Evolutionary conservation across 1,140 invertebrate genomes (phyloP), one percentile per base, ranked within the genome.

Genomic region (Zaprionus taronus): DNA sequence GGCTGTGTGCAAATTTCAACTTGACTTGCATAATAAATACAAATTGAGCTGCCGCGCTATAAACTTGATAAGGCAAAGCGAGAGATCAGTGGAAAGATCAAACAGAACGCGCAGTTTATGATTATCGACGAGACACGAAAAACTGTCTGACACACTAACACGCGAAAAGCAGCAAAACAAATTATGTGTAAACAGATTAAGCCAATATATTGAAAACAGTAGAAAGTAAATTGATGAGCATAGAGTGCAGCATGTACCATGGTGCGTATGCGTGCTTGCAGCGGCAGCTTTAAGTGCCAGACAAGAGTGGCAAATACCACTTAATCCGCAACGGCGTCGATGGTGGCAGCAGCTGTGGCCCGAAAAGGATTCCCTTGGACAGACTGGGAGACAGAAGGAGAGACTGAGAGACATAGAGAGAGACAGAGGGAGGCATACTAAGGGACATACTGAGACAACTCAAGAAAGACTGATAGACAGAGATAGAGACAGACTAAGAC

Each of bases 21-120:
- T 73, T 31, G 64, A 65, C 68, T 83, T 87, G 83, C 83, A 87
- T 87, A 89, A 87, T 72, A 79, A 78, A 84, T 79, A 66, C 72
- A 86, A 85, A 86, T 86, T 82, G 79, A 79, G 83, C 58, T 65
- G 77, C 28, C 63, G 47, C 44, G 41, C 47, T 44, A 26, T 24
- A 51, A 20, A 31, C 49, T 51, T 78, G 80, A 89, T 86, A 86
- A 78, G 72, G 20, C 70, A 66, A 66, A 61, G 20, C 15, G 22
- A 26, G 24, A 22, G 24, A 22, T 24, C 20, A 26, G 4, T 26
- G 12, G 44, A 64, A 26, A 64, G 61, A 64, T 66, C 70, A 72
- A 72, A 41, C 34, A 49, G 53, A 80, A 75, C 67, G 71, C 83
- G 83, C 71, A 89, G 76, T 87, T 87, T 78, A 69, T 68, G 79